phyloP scores from a whole-genome alignment of 2,888 invertebrate species.

The Nomada fabriciana region DNA sequence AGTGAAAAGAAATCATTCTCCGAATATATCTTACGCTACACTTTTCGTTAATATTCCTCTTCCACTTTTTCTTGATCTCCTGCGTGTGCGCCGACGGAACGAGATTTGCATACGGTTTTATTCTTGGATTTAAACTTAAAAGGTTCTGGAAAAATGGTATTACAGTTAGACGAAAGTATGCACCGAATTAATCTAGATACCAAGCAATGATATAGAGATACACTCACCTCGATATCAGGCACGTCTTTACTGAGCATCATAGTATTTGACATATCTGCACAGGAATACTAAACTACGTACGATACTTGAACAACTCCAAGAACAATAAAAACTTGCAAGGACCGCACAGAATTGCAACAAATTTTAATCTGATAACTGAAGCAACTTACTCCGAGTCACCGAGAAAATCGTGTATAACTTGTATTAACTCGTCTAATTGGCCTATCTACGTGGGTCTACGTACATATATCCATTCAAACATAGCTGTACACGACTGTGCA shows the following conservation, averaged over 20 bases:
- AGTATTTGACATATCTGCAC: conserved; percentile 49
- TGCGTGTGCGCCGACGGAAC: conserved; percentile 95
- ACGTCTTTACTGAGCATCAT: conserved; percentile 88
- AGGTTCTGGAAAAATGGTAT: conserved; percentile 89
- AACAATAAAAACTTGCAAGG: not conserved
- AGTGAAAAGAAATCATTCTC: not conserved
- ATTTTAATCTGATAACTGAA: conserved; percentile 68
- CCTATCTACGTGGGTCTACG: too few species aligned
- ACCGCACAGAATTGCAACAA: not conserved
- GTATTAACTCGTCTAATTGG: too few species aligned
- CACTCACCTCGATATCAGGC: conserved; percentile 93
- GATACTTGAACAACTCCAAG: not conserved
- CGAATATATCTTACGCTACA: conserved; percentile 89
- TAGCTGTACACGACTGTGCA: too few species aligned
- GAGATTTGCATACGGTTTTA: conserved; percentile 90
- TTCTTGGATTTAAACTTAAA: conserved; percentile 93
- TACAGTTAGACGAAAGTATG: not conserved
- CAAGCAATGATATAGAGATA: conserved; percentile 50
- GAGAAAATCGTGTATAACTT: not conserved
- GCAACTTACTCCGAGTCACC: conserved; percentile 74
- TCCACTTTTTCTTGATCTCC: conserved; percentile 96
- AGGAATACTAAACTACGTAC: not conserved
- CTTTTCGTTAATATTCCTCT: conserved; percentile 94
- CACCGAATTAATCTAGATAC: not conserved
- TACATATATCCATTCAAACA: too few species aligned